These are phyloP conservation scores for Temnothorax nylanderi DNA, from an alignment of 1,140 invertebrate genomes.

Conservation along the genomic window DNA sequence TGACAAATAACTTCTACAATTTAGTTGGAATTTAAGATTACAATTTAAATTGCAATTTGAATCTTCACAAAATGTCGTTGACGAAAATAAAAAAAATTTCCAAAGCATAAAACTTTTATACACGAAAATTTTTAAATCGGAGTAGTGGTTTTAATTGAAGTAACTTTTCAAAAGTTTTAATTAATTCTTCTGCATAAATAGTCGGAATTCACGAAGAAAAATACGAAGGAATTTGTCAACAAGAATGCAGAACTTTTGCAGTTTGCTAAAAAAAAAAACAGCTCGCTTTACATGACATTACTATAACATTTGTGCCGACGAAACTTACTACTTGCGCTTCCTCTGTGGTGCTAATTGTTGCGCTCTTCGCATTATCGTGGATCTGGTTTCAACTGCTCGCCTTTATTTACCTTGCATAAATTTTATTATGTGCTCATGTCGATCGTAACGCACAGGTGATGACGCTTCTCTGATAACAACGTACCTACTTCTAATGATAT, in stretches of 20 bases:
- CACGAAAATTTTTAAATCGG: neutral
- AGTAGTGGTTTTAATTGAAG: neutral
- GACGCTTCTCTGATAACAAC: constrained; percentile 21
- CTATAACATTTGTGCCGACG: neutral
- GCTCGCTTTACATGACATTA: neutral
- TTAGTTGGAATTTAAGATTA: neutral
- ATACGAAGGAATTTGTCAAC: neutral
- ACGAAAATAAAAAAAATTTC: neutral
- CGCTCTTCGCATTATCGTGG: constrained; percentile 20
- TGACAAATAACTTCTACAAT: neutral
- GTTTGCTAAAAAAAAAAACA: neutral
- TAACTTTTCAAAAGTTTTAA: neutral
- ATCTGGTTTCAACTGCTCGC: constrained; percentile 62
- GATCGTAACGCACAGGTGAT: neutral
- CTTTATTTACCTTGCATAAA: constrained; percentile 66
- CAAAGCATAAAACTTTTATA: neutral
- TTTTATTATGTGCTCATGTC: constrained; percentile 57
- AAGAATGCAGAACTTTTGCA: neutral
- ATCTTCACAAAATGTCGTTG: too few species aligned
- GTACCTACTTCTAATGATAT: constrained; percentile 8
- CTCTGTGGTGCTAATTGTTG: constrained; percentile 46
- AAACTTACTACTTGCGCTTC: neutral
- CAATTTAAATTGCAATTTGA: neutral
- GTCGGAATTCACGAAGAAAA: neutral
- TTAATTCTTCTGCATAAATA: neutral